These are phyloP conservation scores for Aepyceros melampus DNA, from an alignment of 2,113 vertebrate genomes.

Conservation along the genomic window DNA sequence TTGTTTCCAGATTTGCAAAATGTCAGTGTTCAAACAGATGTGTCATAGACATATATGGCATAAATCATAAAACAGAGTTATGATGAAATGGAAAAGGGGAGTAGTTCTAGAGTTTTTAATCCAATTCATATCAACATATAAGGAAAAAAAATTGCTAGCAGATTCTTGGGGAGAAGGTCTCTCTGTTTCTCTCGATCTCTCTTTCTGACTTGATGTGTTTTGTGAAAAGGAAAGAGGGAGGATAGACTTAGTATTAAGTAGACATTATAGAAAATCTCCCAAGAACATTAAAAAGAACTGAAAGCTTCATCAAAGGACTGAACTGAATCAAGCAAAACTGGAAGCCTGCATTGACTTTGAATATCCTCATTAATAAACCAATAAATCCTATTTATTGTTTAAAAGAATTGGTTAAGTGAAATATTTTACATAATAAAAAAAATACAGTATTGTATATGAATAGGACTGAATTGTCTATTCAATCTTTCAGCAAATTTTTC, in stretches of 20 bases:
- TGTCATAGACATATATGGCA: background rate
- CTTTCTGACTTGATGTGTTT: background rate
- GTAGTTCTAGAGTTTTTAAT: background rate
- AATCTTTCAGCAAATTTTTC: background rate
- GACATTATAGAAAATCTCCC: background rate
- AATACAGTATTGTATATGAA: background rate
- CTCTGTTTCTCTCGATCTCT: background rate
- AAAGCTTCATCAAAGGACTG: background rate
- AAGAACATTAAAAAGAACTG: background rate
- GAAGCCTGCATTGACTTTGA: background rate
- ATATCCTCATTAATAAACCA: background rate
- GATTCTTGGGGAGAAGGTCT: background rate
- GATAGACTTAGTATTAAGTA: background rate
- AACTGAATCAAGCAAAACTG: background rate
- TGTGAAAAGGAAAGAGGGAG: background rate
- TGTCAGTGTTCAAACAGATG: background rate
- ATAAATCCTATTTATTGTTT: background rate
- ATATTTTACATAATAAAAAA: background rate
- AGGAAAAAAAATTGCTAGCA: background rate
- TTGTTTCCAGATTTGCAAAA: background rate
- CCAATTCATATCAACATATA: background rate
- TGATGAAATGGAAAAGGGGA: background rate
- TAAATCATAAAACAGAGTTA: background rate
- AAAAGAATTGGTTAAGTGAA: background rate
- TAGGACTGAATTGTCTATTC: background rate